A percentile compares a stretch with the other conserved stretches of the same genome.
Conservation (phyloP, 1,140 invertebrate genomes). For the Trichogramma pretiosum region DNA sequence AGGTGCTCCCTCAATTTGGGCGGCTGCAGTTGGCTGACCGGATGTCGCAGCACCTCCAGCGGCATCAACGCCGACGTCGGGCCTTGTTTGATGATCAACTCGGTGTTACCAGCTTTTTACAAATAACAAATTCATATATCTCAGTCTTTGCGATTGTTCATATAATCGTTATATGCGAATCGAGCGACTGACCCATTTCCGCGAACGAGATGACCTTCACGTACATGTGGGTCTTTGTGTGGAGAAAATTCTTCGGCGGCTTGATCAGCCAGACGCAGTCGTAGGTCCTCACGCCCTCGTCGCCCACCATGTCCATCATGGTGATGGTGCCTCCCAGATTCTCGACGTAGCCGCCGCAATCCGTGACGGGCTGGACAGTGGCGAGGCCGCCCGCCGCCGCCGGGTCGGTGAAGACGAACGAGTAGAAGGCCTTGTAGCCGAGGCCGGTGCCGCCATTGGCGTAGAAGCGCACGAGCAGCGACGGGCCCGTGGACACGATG, state of each 20-base stretch:
- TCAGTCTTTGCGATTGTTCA: background rate
- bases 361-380: constrained; percentile 51
- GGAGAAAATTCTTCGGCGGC: constrained; percentile 54
- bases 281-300: constrained; percentile 52
- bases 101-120: constrained; percentile 49
- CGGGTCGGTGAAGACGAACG: constrained; percentile 50
- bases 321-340: constrained; percentile 66
- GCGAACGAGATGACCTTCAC: constrained; percentile 57
- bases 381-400: too few species aligned
- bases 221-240: constrained; percentile 63
- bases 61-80: constrained; percentile 55
- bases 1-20: constrained; percentile 51
- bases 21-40: constrained; percentile 44
- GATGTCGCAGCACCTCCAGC: constrained; percentile 51
- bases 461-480: constrained; percentile 58
- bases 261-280: constrained; percentile 69
- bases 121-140: too few species aligned
- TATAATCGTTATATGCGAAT: background rate
- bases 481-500: constrained; percentile 56
- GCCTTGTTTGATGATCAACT: constrained; percentile 56
- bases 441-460: constrained; percentile 61
- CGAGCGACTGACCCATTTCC: constrained; percentile 56
- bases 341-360: constrained; percentile 65
- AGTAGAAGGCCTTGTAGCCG: constrained; percentile 62
- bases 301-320: constrained; percentile 67